phyloP scores from a whole-genome alignment of 2,888 invertebrate species.

The Heterodera filipjevi region DNA sequence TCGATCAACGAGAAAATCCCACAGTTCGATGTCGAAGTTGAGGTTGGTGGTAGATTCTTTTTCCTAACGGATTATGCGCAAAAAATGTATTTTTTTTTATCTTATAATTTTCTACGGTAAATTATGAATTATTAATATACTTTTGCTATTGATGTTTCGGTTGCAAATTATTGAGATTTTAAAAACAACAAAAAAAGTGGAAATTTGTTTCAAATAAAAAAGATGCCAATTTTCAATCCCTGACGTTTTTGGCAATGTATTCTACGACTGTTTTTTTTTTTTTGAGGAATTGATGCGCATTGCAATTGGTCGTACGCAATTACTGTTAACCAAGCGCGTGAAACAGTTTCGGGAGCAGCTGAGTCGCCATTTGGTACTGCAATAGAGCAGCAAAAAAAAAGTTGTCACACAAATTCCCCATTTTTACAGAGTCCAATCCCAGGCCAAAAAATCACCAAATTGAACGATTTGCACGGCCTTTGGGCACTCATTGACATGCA shows the following conservation, averaged over 20 bases:
- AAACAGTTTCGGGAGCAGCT: slow-evolving; percentile 32
- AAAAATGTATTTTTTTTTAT: no score
- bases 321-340: slow-evolving; percentile 29
- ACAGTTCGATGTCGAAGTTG: neutral
- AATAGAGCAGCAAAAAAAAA: neutral
- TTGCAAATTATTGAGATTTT: no score
- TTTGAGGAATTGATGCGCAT: slow-evolving; percentile 30
- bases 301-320: slow-evolving; percentile 31
- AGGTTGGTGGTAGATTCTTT: neutral
- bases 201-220: neutral
- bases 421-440: slow-evolving; percentile 42
- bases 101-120: no score
- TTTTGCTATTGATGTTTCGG: no score
- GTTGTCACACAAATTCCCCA: neutral
- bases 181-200: no score
- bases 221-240: neutral
- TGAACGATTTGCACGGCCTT: slow-evolving; percentile 49
- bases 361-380: slow-evolving; percentile 24
- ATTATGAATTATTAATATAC: no score
- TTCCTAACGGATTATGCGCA: no score
- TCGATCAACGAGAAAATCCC: slow-evolving; percentile 12
- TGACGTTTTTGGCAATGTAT: neutral
- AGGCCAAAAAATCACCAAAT: slow-evolving; percentile 41
- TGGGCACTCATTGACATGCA: slow-evolving; percentile 51
- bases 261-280: no score